Base-by-base conservation (phyloP, 2,113 vertebrate genomes). In the Xiphorhynchus elegans region DNA sequence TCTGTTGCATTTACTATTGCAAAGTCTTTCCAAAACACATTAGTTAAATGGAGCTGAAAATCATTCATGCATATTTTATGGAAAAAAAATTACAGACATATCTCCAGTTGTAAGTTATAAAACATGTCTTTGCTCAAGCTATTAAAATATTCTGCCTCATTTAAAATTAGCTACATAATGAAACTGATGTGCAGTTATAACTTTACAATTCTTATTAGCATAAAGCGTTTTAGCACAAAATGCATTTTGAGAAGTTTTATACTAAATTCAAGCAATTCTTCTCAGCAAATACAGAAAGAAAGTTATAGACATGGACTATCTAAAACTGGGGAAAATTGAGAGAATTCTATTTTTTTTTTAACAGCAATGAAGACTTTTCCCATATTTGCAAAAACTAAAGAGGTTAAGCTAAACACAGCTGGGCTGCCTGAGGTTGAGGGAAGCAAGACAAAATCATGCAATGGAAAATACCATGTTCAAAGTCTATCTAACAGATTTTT, bases 11-110 rank as follows among this genome's bases (percentile, higher is more conserved):
- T 97, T 97, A 90, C 74, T 95, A 84, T 96, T 97, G 96, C 96
- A 97, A 98, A 96, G 76, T 87, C 95, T 96, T 98, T 97, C 94
- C 91, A 97, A 98, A 98, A 97, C 84, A 96, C 87, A 95, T 98
- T 97, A 97, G 96, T 97, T 98, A 98, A 98, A 98, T 97, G 95
- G 94, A 91, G 92, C 75, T 96, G 91, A 98, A 98, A 98, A 97
- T 95, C 89, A 98, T 52, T 84, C 92, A 96, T 96, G 93, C 95
- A 98, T 98, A 96, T 97, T 97, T 98, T 97, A 96, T 95, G 77
- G 94, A 63, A 74, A 90, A 97, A 97, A 96, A 96, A 91, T 84
- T 93, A 56, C 78, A 97, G 72, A 94, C 95, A 81, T 94, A 97
- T 96, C 91, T 96, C 90, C 84, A 93, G 74, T 97, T 97, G 90